Evolutionary conservation across 35 echinoderm and acorn worm genomes (phyloP).

Genomic region (Ophioderma brevispina): DNA sequence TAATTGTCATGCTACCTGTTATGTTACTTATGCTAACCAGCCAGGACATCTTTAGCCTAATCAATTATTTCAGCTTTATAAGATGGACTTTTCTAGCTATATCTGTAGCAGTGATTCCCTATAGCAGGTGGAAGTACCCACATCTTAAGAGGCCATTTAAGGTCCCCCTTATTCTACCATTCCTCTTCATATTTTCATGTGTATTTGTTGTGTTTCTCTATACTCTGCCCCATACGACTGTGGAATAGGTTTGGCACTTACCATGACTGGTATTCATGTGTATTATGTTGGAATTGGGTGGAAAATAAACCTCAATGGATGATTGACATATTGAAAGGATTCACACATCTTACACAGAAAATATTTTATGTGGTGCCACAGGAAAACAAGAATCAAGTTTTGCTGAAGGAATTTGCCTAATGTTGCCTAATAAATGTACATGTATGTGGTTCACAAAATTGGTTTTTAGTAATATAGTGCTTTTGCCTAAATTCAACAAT

Average conservation of each 20-base stretch:
- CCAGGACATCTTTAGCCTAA: conserved; percentile 70
- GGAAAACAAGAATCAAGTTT: background rate
- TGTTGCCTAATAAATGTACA: no score
- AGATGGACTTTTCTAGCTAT: conserved; percentile 81
- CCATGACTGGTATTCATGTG: conserved; percentile 32
- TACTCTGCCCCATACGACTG: conserved; percentile 28
- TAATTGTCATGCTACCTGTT: background rate
- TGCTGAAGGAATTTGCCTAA: no score
- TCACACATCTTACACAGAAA: background rate
- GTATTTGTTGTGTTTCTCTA: conserved; percentile 45
- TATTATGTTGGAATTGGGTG: conserved; percentile 32
- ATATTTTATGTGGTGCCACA: background rate
- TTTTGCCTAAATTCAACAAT: no score
- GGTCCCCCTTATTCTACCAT: conserved; percentile 41
- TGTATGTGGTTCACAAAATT: no score
- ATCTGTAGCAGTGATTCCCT: conserved; percentile 65
- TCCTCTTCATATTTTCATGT: conserved; percentile 9
- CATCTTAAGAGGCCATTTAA: conserved; percentile 79
- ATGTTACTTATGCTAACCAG: conserved; percentile 52
- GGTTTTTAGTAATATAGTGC: no score
- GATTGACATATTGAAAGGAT: background rate
- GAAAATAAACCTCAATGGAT: conserved; percentile 49
- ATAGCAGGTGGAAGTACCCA: conserved; percentile 89
- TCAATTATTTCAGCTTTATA: conserved; percentile 94
- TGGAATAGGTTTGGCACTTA: conserved; percentile 22